Evolutionary conservation across 2,888 invertebrate genomes (phyloP).

Genomic region (Ophion costatus): DNA sequence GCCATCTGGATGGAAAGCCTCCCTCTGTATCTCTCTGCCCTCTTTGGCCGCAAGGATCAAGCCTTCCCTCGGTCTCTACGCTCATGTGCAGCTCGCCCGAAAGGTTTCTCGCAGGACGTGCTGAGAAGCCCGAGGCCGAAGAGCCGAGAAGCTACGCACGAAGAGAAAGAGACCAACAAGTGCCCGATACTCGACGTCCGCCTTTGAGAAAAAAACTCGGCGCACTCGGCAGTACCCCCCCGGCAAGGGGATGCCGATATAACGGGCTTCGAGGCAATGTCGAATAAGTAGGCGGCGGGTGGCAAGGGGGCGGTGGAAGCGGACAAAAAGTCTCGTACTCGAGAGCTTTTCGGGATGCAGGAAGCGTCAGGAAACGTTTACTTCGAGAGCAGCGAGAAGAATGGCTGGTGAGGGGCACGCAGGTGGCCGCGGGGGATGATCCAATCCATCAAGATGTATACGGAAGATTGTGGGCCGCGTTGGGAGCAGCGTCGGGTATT

Average conservation of each 20-base stretch:
- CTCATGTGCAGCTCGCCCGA: conserved; percentile 8
- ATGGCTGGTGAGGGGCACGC: background rate
- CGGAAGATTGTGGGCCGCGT: background rate
- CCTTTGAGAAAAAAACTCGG: conserved; percentile 23
- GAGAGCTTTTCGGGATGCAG: background rate
- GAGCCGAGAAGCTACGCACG: background rate
- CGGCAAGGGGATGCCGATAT: too few relatives aligned
- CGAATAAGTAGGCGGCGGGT: too few relatives aligned
- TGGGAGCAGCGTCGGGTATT: background rate
- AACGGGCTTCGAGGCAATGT: too few relatives aligned
- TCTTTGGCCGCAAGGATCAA: conserved; percentile 8
- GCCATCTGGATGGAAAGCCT: conserved; percentile 7
- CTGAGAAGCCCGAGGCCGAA: conserved; percentile 4
- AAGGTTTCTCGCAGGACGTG: conserved; percentile 27
- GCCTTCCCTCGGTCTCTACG: background rate
- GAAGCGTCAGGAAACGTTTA: background rate
- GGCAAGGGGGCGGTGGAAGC: too few relatives aligned
- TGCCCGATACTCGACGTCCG: conserved; percentile 4
- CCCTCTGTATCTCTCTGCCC: background rate
- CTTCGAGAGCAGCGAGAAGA: background rate
- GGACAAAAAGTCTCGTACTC: background rate
- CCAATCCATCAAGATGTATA: conserved; percentile 26
- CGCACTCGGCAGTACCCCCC: background rate
- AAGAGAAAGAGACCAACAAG: background rate
- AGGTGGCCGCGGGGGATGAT: conserved; percentile 3